Evolutionary conservation across 2,113 vertebrate species (phyloP), one percentile per base, ranked within the genome.

Genomic region (Vimba vimba): DNA sequence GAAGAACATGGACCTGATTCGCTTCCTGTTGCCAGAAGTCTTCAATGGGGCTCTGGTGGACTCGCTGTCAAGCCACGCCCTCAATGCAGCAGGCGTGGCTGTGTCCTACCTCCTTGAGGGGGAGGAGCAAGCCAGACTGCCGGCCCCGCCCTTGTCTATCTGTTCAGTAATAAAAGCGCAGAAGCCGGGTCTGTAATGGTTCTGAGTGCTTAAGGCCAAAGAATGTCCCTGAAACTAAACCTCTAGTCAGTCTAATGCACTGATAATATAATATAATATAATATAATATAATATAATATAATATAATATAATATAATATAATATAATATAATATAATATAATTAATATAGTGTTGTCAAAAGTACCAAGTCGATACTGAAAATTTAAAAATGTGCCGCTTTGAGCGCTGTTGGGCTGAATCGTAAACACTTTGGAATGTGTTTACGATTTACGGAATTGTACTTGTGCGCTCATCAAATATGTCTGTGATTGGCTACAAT

Each of bases 101-200:
- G 93, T 93, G 91, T 95, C 94, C 86, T 95, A 95, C 91, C 88
- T 95, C 52, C 27, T 89, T 84, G 92, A 95, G 88, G 91, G 68
- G 85, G 94, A 95, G 68, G 93, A 94, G 87, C 89, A 75, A 84
- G 89, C 90, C 75, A 84, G 43, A 85, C 91, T 94, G 87, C 87
- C 91, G 15, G 91, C 93, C 52, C 88, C 93, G 6, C 92, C 93
- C 81, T 73, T 87, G 87, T 92, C 93, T 89, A 94, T 94, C 91
- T 94, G 94, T 92, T 95, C 94, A 86, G 94, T 96, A 90, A 94
- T 94, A 91, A 96, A 95, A 93, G 95, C 96, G 77, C 96, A 96
- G 93, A 95, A 89, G 86, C 96, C 95, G 89, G 95, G 96, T 96
- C 95, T 93, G 96, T 96, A 89, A 76, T 27, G 59, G 43, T 68